Conservation (phyloP, 2,888 invertebrate species). For the Nemotelus pantherinus region DNA sequence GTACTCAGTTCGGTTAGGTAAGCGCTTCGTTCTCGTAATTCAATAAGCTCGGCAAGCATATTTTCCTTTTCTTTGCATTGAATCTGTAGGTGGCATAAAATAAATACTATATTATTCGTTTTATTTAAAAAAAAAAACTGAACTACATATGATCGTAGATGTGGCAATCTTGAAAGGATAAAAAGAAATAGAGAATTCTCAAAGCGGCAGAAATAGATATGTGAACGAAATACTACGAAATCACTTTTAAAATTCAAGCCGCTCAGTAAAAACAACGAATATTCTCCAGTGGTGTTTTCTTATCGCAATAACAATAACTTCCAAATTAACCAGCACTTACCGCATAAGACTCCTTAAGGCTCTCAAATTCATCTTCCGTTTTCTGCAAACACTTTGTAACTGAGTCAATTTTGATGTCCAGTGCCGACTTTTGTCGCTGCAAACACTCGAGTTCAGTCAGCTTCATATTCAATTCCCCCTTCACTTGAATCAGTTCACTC, state of each 20-base stretch:
- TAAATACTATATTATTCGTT: not conserved
- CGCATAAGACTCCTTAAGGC: conserved; percentile 55
- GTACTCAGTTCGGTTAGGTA: conserved; percentile 55
- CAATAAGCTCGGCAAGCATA: conserved; percentile 55
- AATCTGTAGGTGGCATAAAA: conserved; percentile 55
- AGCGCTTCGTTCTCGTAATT: conserved; percentile 57
- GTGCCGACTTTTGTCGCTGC: conserved; percentile 57
- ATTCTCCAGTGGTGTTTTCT: too few relatives aligned
- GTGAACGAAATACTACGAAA: too few relatives aligned
- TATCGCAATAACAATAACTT: too few relatives aligned
- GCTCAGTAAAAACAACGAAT: too few relatives aligned
- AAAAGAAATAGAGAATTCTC: too few relatives aligned
- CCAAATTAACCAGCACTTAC: conserved; percentile 52
- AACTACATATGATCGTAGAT: not conserved
- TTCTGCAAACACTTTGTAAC: conserved; percentile 56
- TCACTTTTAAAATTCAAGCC: too few relatives aligned
- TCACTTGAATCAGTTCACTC: conserved; percentile 57
- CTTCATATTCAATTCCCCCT: conserved; percentile 57
- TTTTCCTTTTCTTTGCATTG: conserved; percentile 54
- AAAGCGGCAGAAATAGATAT: too few relatives aligned
- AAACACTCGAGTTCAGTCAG: conserved; percentile 58
- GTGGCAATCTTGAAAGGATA: too few relatives aligned
- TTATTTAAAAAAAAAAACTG: conserved; percentile 3
- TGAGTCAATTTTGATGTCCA: conserved; percentile 57
- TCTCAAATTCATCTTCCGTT: conserved; percentile 57